Percentiles rank a stretch among this genome's conserved stretches.
These are phyloP conservation scores for Xylocampa areola DNA, from an alignment of 2,888 invertebrate genomes.

Conservation along the genomic window DNA sequence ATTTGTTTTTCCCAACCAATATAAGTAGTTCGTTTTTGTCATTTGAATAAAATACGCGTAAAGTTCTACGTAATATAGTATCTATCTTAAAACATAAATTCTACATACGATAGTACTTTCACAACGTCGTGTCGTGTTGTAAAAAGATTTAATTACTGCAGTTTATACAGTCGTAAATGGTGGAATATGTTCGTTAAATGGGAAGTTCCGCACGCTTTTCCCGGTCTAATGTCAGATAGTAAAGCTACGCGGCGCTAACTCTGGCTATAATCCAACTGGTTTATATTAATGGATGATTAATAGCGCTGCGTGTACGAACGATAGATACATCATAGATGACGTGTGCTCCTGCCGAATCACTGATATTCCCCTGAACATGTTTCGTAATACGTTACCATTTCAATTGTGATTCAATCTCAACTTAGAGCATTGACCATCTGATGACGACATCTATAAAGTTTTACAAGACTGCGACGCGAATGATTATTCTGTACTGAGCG, in stretches of 20 bases:
- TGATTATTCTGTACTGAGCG: constrained; percentile 32
- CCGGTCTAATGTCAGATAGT: constrained; percentile 65
- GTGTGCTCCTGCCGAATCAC: constrained; percentile 54
- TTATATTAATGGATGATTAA: constrained; percentile 75
- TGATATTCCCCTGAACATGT: constrained; percentile 50
- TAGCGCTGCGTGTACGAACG: constrained; percentile 58
- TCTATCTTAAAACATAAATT: constrained; percentile 9
- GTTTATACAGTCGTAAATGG: constrained; percentile 65
- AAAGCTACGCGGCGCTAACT: constrained; percentile 65
- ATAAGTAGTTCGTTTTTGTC: constrained; percentile 3
- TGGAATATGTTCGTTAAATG: constrained; percentile 31
- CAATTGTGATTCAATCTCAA: constrained; percentile 63
- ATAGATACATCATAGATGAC: constrained; percentile 63
- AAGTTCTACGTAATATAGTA: constrained; percentile 13
- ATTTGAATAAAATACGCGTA: constrained; percentile 13
- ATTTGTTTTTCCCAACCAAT: no score
- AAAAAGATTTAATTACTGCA: constrained; percentile 57
- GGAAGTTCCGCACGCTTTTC: constrained; percentile 39
- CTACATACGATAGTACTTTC: constrained; percentile 23
- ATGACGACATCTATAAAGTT: constrained; percentile 64
- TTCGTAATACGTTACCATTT: constrained; percentile 61
- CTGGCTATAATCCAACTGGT: constrained; percentile 71
- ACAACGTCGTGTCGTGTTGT: constrained; percentile 21
- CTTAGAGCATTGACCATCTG: constrained; percentile 62
- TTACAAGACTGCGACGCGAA: constrained; percentile 50